Evolutionary conservation across 1,140 invertebrate species (phyloP), one percentile per base, ranked within the genome.

Genomic region (Stenopsyche tienmushanensis): DNA sequence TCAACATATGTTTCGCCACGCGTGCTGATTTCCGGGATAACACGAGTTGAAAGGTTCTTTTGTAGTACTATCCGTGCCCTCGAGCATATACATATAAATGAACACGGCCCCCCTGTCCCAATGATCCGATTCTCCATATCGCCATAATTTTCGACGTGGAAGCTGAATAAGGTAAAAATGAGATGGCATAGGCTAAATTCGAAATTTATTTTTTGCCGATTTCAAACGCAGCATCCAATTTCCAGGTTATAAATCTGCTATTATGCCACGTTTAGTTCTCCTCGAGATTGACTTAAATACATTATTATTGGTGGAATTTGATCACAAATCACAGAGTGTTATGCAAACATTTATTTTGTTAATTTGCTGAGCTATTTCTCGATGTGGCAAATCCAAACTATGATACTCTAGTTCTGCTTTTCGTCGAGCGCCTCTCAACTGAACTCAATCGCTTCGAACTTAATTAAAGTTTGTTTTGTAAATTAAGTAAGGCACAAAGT

Each of bases 391-490:
- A 47, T 47, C 10, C 44, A 15, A 5, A n/a, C n/a, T n/a, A n/a
- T n/a, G n/a, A n/a, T n/a, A n/a, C n/a, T n/a, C n/a, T n/a, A n/a
- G n/a, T n/a, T n/a, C n/a, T n/a, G n/a, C n/a, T n/a, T n/a, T n/a
- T n/a, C n/a, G n/a, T n/a, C n/a, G n/a, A 34, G 29, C 29, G 29
- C 29, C 29, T 13, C 5, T 13, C 29, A 13, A 5, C 5, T 13
- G 29, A 34, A 10, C n/a, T 15, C 15, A 21, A 53, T 53, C 34
- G 20, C 21, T 18, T 17, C 54, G 3, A 57, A 57, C 54, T 57
- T 57, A 57, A 57, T 57, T 57, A 57, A 57, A 57, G 54, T 57
- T 57, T 57, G 54, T 57, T 57, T 57, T 42, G 54, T 18, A 57
- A 57, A 57, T 57, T 21, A 29, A 17, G 21, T 25, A n/a, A 25